A percentile compares a stretch with the other conserved stretches of the same genome.
Evolutionary conservation across 2,797 vertebrate species (phyloP).

Genomic region (Pipistrellus pipistrellus): DNA sequence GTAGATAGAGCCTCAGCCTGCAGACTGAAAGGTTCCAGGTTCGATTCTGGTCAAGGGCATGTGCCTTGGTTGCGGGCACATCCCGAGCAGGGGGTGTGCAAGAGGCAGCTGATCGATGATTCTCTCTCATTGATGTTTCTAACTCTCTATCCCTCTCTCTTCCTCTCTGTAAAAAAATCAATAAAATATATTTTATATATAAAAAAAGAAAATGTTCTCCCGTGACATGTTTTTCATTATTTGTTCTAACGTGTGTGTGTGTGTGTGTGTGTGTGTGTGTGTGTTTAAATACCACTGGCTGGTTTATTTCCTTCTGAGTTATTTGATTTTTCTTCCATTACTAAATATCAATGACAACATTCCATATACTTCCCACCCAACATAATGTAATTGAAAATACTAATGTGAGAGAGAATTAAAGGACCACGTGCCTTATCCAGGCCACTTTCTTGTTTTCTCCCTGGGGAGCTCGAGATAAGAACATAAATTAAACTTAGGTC

Average conservation of each 20-base stretch:
- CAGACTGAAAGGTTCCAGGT: too few relatives aligned
- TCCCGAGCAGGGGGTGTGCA: too few relatives aligned
- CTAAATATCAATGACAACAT: background rate
- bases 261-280: background rate
- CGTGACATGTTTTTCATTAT: background rate
- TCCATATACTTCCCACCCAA: background rate
- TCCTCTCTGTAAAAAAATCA: too few relatives aligned
- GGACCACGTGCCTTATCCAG: background rate
- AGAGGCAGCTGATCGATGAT: too few relatives aligned
- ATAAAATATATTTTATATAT: too few relatives aligned
- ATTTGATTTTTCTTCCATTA: background rate
- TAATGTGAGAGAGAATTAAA: background rate
- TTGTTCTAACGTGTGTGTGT: background rate
- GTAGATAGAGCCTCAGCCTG: too few relatives aligned
- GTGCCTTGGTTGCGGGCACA: too few relatives aligned
- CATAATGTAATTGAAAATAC: background rate
- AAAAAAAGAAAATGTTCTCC: background rate
- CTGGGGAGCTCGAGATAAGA: background rate
- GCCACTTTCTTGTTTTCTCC: background rate
- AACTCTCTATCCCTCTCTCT: too few relatives aligned
- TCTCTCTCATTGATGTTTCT: too few relatives aligned
- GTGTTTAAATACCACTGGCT: slow-evolving; percentile 10
- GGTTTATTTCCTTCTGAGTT: background rate
- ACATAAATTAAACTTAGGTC: background rate
- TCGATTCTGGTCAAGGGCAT: too few relatives aligned